Base-by-base conservation (phyloP, 2,797 vertebrate species). In the Cephalopachus bancanus region DNA sequence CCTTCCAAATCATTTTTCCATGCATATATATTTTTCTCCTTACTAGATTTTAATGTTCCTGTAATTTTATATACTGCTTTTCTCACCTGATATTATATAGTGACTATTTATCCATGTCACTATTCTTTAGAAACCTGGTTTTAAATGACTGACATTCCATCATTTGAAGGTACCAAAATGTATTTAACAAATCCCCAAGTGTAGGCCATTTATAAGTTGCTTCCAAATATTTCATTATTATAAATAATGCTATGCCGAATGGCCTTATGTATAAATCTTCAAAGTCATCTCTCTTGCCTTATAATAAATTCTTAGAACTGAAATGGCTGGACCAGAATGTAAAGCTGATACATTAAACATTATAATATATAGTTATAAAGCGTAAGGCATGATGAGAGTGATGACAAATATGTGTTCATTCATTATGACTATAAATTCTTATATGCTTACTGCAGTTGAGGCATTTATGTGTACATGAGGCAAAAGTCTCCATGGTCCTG, bases 221-320 rank as follows among this genome's bases (percentile, higher is more conserved):
- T 88, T 97, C 37, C 37, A 95, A 69, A 67, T 96, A 80, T 89
- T 91, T 95, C 44, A 53, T 94, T 94, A 55, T 62, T 89, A 37
- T 93, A 91, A 89, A 89, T 89, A 94, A 93, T 84, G 53, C 69
- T 78, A 17, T 33, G 17, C 87, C 64, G n/a, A 74, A 79, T 53
- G 94, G 51, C 33, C 37, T 85, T 92, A 22, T 53, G 49, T 87
- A 67, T 87, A 91, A 90, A 91, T 83, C 37, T 84, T 75, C 91
- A 26, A 90, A 71, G 30, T 90, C 53, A 60, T 88, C 28, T 93
- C n/a, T 93, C 65, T 84, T 94, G 51, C 62, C 62, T 95, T 84
- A 86, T 26, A 55, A 85, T 81, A 80, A 90, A 93, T 71, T 64
- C 19, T 93, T 96, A 94, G 91, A 94, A 80, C 75, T 90, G 76